Evolutionary conservation across 2,888 invertebrate genomes (phyloP).

Genomic region (Scrobipalpa costella): DNA sequence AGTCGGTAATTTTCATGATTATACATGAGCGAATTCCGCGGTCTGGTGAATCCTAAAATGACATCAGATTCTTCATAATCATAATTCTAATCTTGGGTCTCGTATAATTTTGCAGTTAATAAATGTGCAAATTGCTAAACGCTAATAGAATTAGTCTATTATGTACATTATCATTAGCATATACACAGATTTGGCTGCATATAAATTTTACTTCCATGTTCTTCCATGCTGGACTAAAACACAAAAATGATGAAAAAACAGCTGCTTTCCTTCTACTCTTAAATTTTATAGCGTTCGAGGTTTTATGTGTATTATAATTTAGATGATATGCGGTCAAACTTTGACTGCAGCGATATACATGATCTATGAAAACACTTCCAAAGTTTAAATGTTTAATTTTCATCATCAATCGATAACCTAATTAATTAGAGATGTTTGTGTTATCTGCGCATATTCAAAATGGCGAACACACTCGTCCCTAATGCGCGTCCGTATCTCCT

Average conservation of each 20-base stretch:
- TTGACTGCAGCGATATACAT: no score
- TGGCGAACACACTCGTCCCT: neutral
- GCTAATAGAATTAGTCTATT: constrained; percentile 2
- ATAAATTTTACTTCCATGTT: no score
- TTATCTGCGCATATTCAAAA: neutral
- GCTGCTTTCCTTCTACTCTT: no score
- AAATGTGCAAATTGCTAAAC: constrained; percentile 14
- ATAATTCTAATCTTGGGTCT: neutral
- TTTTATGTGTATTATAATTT: no score
- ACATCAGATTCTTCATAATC: neutral
- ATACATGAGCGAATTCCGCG: neutral
- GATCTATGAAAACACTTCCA: no score
- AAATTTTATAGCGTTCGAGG: no score
- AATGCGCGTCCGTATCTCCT: constrained; percentile 18
- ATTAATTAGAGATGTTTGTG: no score
- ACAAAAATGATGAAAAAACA: no score
- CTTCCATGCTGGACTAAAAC: no score
- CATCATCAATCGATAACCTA: no score
- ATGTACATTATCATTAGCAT: neutral
- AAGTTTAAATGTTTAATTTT: no score
- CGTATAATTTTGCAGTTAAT: constrained; percentile 11
- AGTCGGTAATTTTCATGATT: constrained; percentile 8
- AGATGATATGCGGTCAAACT: no score
- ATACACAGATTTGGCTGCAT: neutral
- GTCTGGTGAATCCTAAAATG: constrained; percentile 4